Conservation (phyloP, 2,888 invertebrate genomes). For the Nezara viridula region DNA sequence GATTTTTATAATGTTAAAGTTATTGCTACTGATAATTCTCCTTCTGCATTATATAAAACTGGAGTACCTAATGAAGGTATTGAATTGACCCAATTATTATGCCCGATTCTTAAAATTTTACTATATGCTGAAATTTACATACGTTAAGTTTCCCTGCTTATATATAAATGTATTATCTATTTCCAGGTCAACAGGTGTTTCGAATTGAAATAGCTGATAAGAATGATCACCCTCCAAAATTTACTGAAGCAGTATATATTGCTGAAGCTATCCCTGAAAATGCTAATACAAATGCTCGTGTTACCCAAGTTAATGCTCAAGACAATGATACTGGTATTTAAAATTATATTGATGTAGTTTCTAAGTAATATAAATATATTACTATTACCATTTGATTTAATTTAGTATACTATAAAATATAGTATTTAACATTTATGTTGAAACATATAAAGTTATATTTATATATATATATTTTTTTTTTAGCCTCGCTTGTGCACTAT, state of each 20-base stretch:
- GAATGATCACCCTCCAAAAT: constrained; percentile 95
- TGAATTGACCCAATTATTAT: neutral
- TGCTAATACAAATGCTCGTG: constrained; percentile 84
- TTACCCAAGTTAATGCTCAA: constrained; percentile 88
- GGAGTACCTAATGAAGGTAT: constrained; percentile 79
- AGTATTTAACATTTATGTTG: neutral
- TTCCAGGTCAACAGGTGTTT: constrained; percentile 81
- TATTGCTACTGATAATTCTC: constrained; percentile 90
- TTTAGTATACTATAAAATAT: neutral
- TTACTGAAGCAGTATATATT: constrained; percentile 81
- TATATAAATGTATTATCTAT: constrained; percentile 32
- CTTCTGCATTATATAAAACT: constrained; percentile 79
- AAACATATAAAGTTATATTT: neutral
- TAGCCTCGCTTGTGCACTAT: constrained; percentile 86
- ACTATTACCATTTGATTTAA: neutral
- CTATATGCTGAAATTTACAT: neutral
- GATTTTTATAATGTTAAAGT: constrained; percentile 92
- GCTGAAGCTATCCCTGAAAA: constrained; percentile 85
- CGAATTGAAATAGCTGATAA: constrained; percentile 94
- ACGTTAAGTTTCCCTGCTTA: neutral
- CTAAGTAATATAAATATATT: neutral
- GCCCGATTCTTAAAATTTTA: neutral
- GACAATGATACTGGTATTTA: constrained; percentile 84
- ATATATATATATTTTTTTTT: constrained; percentile 57
- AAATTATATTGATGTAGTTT: neutral